Base-by-base conservation (phyloP, 2,888 invertebrate species). In the Ypsolopha scabrella region DNA sequence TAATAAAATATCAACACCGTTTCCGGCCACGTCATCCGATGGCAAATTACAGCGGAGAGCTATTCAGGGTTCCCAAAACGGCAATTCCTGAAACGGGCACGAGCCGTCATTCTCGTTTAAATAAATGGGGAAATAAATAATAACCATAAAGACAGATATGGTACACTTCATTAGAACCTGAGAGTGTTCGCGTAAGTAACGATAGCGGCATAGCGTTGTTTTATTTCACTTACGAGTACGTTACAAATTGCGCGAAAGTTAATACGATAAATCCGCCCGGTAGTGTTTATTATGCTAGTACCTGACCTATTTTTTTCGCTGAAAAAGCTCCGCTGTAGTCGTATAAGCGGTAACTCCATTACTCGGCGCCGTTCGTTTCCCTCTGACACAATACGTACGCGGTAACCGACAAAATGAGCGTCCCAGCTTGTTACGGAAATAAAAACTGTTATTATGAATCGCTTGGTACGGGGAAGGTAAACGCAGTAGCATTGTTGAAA, bases 401-500 rank as follows among this genome's bases (percentile, higher is more conserved):
- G 73, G 75, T 80, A 80, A 76, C 75, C 75, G 71, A 75, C 75
- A 72, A 79, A 82, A 80, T 75, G 72, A 77, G 74, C 73, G 70
- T 75, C 70, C 75, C 64, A 75, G 76, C 78, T 77, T 81, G 77
- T 82, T 81, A 79, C 72, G 75, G 75, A 71, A 76, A 81, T 81
- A 82, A 80, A 78, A 78, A 76, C 67, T 64, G 74, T 76, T 78
- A 78, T 76, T 78, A 80, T 79, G 75, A 78, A 74, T 75, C 67
- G 72, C 61, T 61, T 52, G 52, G 59, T 57, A 58, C 56, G 58
- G 60, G 53, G 65, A 69, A 62, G 67, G 60, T 72, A 75, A 75
- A 80, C 79, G 79, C 47, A 33, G 47, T 37, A 24, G 24, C 24
- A 24, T 24, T 4, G 24, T 24, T 24, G 24, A 4, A 24, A 3